Base-by-base conservation (phyloP, 2,888 invertebrate genomes). In the Drosophila borborema region DNA sequence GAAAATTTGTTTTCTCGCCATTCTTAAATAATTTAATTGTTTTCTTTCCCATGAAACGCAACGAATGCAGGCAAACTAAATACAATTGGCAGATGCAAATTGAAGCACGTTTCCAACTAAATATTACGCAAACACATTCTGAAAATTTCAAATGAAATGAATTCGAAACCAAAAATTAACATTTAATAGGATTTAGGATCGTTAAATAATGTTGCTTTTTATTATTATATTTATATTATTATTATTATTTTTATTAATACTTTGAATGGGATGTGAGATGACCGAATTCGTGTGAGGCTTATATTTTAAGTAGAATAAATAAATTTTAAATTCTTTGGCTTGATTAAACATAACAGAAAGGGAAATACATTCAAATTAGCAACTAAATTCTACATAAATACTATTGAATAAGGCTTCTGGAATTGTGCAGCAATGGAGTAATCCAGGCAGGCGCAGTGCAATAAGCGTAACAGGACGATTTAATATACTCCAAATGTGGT, bases 251-350 rank as follows among this genome's bases (percentile, higher is more conserved):
- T 63, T 48, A 51, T 66, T 64, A 77, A 77, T 77, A 77, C 77
- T 70, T 77, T 54, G 18, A 3, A 54, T 72, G 55, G 55, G 43
- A 55, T 65, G 63, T 61, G 62, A 8, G 46, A 10, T 40, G 49
- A 56, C 40, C 48, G 18, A 51, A 46, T 46, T 64, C 28, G 28
- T 43, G 9, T 56, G 9, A 9, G 14, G 40, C 63, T 64, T 64
- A 49, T 23, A 58, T 41, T 23, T 38, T 0, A 54, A 10, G 16
- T 9, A 23, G 16, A 54, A 64, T 40, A 49, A 48, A 60, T 59
- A 56, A 40, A 48, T 63, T 54, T 55, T 41, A 64, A 64, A 56
- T 51, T 79, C 77, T 77, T 86, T 86, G 84, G 87, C 74, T 72
- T 62, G 74, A 76, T 31, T 65, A 54, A 46, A 58, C 54, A 70